Conservation (phyloP, 2,888 invertebrate genomes). For the Mesorhabditis spiculigera region DNA sequence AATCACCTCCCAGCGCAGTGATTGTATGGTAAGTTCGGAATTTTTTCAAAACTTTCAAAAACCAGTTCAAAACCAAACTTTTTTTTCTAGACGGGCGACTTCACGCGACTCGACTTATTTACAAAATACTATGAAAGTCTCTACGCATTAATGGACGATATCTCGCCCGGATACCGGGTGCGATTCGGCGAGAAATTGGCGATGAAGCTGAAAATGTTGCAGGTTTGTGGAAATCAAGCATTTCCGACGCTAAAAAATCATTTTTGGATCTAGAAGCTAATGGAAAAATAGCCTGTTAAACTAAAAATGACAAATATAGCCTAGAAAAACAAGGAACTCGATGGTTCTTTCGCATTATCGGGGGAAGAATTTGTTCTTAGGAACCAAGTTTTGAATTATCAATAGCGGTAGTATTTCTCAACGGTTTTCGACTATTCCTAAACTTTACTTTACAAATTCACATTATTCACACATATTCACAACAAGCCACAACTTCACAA, state of each 20-base stretch:
- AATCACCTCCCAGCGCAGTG: constrained; percentile 46
- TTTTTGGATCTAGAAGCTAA: background rate
- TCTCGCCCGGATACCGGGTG: constrained; percentile 68
- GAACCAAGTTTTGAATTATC: too few relatives aligned
- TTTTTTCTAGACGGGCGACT: constrained; percentile 38
- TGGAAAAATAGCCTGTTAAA: background rate
- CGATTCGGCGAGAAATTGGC: constrained; percentile 47
- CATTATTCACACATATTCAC: too few relatives aligned
- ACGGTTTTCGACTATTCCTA: too few relatives aligned
- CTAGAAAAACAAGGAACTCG: background rate
- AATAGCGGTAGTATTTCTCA: too few relatives aligned
- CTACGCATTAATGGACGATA: constrained; percentile 73
- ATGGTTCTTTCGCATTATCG: too few relatives aligned
- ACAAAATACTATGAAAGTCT: constrained; percentile 75
- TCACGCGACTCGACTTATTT: constrained; percentile 52
- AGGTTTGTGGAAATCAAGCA: constrained; percentile 18
- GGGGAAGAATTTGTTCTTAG: too few relatives aligned
- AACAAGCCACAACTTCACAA: too few relatives aligned
- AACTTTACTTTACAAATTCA: too few relatives aligned
- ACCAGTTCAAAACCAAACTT: too few relatives aligned
- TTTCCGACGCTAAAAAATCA: too few relatives aligned
- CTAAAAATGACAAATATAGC: background rate
- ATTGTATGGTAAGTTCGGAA: constrained; percentile 58
- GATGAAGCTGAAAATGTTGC: constrained; percentile 33
- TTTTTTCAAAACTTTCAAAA: too few relatives aligned